These are phyloP conservation scores for Caenorhabditis brenneri DNA, from an alignment of 1,140 invertebrate species.

Conservation along the genomic window DNA sequence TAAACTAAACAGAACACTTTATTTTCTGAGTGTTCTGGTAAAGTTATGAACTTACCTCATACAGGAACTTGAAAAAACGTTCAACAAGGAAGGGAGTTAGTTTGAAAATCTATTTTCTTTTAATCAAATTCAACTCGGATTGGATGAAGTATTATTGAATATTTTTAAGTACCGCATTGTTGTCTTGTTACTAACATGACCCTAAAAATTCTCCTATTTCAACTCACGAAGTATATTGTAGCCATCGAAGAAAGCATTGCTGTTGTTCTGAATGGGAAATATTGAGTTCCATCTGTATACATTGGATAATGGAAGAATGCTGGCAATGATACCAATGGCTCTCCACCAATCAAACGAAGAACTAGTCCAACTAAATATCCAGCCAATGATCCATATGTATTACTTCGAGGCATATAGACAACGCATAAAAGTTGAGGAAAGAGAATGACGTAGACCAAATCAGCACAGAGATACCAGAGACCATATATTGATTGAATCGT, in stretches of 20 bases:
- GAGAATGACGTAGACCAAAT: conserved; percentile 92
- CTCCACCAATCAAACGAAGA: conserved; percentile 85
- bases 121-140: no score
- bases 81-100: no score
- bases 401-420: conserved; percentile 91
- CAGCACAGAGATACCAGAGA: conserved; percentile 94
- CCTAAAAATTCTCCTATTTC: no score
- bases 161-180: no score
- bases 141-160: no score
- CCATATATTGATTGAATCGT: conserved; percentile 96
- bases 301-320: conserved; percentile 75
- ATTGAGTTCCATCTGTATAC: conserved; percentile 70
- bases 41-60: no score
- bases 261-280: conserved; percentile 74
- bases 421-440: conserved; percentile 97
- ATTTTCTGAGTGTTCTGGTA: no score
- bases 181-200: no score
- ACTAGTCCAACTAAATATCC: conserved; percentile 79
- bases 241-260: conserved; percentile 77
- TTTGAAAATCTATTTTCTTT: no score
- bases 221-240: conserved; percentile 71
- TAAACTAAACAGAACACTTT: no score
- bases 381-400: conserved; percentile 90
- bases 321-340: conserved; percentile 82
- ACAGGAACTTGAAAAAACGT: no score